phyloP scores from a whole-genome alignment of 2,113 vertebrate genomes.

The Pogona vitticeps region DNA sequence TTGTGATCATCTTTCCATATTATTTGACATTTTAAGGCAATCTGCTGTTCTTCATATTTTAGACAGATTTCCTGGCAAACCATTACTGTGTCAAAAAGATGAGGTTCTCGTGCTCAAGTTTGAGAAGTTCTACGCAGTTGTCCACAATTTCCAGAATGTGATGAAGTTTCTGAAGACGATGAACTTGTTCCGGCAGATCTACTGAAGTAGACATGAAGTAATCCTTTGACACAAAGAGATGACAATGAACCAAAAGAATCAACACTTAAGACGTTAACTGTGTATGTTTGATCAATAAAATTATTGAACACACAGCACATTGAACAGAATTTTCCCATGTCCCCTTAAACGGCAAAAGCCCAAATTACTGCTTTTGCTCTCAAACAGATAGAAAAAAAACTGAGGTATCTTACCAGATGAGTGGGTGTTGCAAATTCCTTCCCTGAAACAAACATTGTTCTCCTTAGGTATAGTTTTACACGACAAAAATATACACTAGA shows the following conservation, averaged over 20 bases:
- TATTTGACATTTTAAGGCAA: background rate
- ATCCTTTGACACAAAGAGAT: constrained; percentile 72
- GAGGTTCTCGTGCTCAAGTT: constrained; percentile 87
- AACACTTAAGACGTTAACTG: background rate
- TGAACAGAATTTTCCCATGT: background rate
- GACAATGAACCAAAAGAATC: background rate
- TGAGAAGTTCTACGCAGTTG: constrained; percentile 87
- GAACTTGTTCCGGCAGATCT: constrained; percentile 88
- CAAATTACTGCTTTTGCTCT: background rate
- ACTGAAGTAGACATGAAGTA: constrained; percentile 87
- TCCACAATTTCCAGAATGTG: constrained; percentile 91
- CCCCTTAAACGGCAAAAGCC: background rate
- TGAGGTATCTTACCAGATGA: constrained; percentile 83
- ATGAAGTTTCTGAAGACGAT: constrained; percentile 89
- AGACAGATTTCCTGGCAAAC: constrained; percentile 17
- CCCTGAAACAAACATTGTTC: constrained; percentile 73
- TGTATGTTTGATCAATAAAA: background rate
- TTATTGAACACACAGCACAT: background rate
- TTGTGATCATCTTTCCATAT: background rate
- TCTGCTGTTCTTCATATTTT: background rate
- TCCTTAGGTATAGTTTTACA: background rate
- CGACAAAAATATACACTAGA: background rate
- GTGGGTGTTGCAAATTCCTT: constrained; percentile 90
- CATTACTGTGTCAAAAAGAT: constrained; percentile 91
- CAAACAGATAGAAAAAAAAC: background rate